These are phyloP conservation scores for Nephrocerus scutellatus DNA, from an alignment of 2,888 invertebrate genomes.

Conservation along the genomic window DNA sequence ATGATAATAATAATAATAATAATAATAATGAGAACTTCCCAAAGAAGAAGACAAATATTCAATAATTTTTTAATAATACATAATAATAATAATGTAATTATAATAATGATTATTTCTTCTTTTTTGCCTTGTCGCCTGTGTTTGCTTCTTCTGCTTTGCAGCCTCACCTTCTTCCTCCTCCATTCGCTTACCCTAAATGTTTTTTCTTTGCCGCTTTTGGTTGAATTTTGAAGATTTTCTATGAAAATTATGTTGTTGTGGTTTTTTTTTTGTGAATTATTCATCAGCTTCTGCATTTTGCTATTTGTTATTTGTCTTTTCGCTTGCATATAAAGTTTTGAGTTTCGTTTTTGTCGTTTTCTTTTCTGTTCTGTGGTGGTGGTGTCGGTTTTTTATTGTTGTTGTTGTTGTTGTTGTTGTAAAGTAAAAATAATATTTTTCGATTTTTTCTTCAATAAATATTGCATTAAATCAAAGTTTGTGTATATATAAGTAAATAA, in stretches of 20 bases:
- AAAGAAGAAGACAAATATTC: conserved; percentile 25
- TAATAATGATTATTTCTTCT: conserved; percentile 22
- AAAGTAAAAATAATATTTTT: not conserved
- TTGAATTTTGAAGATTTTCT: no score
- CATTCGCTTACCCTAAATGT: no score
- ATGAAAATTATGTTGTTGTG: no score
- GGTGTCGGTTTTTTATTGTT: conserved; percentile 17
- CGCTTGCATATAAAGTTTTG: conserved; percentile 5
- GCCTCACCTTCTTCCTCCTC: no score
- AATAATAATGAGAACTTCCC: conserved; percentile 24
- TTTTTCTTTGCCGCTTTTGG: no score
- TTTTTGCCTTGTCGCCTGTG: no score
- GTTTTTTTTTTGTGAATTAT: conserved; percentile 10
- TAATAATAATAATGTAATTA: conserved; percentile 22
- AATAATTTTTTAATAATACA: conserved; percentile 24
- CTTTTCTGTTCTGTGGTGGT: conserved; percentile 9
- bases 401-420: conserved; percentile 3
- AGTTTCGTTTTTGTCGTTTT: conserved; percentile 18
- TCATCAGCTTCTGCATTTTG: conserved; percentile 14
- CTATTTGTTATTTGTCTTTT: conserved; percentile 12
- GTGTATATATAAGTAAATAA: conserved; percentile 17
- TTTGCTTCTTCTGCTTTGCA: no score
- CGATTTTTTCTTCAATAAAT: not conserved
- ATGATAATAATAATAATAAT: no score
- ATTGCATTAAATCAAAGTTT: not conserved